Evolutionary conservation across 2,797 vertebrate species (phyloP), one percentile per base, ranked within the genome.

Genomic region (Poecilia velifera): DNA sequence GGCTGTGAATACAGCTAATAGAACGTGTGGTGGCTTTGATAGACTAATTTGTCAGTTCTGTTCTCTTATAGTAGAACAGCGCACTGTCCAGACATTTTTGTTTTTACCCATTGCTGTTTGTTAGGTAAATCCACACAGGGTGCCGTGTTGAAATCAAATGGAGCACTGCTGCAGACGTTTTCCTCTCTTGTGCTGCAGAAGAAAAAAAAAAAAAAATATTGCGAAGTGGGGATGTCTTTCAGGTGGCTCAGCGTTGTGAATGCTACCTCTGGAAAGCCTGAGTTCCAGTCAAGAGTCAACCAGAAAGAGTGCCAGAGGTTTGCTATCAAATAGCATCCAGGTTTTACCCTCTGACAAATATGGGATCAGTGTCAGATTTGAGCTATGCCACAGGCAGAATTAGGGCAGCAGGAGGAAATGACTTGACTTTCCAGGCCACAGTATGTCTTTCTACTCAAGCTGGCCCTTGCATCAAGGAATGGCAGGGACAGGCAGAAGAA

Each of bases 261-360:
- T 78, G 77, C 68, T 83, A 82, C 83, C 87, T 92, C 75, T 73
- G 62, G 64, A 82, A 78, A 70, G 77, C 79, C 49, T 77, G 55
- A 62, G 72, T 77, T 82, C 73, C 68, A 84, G 83, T 86, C 76
- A 81, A 72, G 73, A 88, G 82, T 77, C 51, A 79, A 78, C 84
- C 88, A 88, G 49, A 88, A 53, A 76, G 76, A 81, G 83, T 82
- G 74, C 66, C 74, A 88, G 83, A 82, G 80, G 83, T 88, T 90
- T 82, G 76, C 86, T 90, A 89, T 93, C 91, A 87, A 90, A 91
- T 77, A 76, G 85, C 82, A 87, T 77, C 71, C 83, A 91, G 88
- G 82, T 89, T 93, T 92, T 90, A 91, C 88, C 89, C 82, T 77
- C 87, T 83, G 83, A 93, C 90, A 92, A 85, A 92, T 92, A 89